These are phyloP conservation scores for Cantharis nigra DNA, from an alignment of 2,888 invertebrate species.

Conservation along the genomic window DNA sequence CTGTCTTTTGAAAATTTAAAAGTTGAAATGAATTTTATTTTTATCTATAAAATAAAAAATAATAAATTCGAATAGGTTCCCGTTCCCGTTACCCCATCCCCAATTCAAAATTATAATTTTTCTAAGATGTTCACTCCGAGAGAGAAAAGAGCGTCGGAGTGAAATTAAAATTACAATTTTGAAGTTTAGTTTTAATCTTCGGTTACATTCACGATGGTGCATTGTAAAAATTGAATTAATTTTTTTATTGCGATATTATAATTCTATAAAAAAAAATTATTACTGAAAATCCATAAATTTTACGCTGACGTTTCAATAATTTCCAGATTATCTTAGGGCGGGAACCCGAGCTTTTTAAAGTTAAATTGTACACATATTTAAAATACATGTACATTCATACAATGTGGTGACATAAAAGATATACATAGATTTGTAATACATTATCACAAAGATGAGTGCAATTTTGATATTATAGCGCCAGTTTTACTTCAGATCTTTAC, in stretches of 20 bases:
- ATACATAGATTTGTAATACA: not conserved
- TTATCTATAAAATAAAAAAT: not conserved
- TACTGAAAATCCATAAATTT: no score
- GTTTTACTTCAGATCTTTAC: not conserved
- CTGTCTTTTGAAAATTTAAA: not conserved
- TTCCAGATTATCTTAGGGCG: not conserved
- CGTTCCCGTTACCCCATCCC: not conserved
- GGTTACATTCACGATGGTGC: not conserved
- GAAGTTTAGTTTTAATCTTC: not conserved
- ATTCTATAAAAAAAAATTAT: no score
- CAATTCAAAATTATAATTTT: not conserved
- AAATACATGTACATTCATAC: not conserved
- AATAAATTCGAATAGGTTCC: not conserved
- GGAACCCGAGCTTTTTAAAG: not conserved
- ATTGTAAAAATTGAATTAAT: not conserved
- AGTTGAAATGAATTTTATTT: not conserved
- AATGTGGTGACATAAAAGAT: not conserved
- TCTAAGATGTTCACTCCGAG: not conserved
- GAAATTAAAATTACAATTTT: not conserved
- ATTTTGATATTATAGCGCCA: not conserved
- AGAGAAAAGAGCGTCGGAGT: not conserved
- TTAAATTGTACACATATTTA: not conserved
- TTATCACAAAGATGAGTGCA: not conserved
- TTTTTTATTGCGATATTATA: no score
- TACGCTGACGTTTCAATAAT: not conserved